These are phyloP conservation scores for Cynoglossus semilaevis DNA, from an alignment of 2,113 vertebrate genomes.

Conservation along the genomic window DNA sequence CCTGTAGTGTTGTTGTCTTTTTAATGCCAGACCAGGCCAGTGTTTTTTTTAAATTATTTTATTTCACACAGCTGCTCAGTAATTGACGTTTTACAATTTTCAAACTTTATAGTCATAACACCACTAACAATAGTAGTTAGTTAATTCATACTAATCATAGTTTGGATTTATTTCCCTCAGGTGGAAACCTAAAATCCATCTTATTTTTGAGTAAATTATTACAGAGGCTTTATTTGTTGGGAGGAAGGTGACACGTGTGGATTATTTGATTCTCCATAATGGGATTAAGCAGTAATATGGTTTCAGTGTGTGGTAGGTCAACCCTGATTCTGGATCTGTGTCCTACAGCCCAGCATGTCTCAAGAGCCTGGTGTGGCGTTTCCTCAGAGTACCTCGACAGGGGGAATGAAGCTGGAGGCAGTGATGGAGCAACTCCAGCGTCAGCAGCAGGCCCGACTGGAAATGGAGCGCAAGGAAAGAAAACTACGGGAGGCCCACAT, in stretches of 20 bases:
- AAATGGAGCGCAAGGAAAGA: conserved; percentile 88
- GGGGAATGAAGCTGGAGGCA: conserved; percentile 87
- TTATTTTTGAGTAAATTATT: not conserved
- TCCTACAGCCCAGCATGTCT: conserved; percentile 77
- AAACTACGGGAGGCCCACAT: conserved; percentile 86
- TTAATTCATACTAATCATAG: no score
- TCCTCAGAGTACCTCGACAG: conserved; percentile 77
- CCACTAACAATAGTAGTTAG: no score
- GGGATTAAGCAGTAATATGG: conserved; percentile 20
- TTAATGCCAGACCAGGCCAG: no score
- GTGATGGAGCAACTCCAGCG: conserved; percentile 92
- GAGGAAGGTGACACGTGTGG: not conserved
- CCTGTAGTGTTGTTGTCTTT: no score
- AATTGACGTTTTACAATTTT: no score
- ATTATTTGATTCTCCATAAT: conserved; percentile 7
- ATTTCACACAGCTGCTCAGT: no score
- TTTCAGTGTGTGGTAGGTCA: conserved; percentile 21
- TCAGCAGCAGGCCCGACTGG: conserved; percentile 82
- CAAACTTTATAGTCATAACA: no score
- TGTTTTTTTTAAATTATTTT: no score
- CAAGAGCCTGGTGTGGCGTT: conserved; percentile 78
- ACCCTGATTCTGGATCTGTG: conserved; percentile 27
- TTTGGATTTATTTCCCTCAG: not conserved
- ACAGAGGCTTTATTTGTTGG: not conserved
- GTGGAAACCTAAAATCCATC: not conserved